Evolutionary conservation across 2,113 vertebrate species (phyloP), one percentile per base, ranked within the genome.

Genomic region (Daboia siamensis): DNA sequence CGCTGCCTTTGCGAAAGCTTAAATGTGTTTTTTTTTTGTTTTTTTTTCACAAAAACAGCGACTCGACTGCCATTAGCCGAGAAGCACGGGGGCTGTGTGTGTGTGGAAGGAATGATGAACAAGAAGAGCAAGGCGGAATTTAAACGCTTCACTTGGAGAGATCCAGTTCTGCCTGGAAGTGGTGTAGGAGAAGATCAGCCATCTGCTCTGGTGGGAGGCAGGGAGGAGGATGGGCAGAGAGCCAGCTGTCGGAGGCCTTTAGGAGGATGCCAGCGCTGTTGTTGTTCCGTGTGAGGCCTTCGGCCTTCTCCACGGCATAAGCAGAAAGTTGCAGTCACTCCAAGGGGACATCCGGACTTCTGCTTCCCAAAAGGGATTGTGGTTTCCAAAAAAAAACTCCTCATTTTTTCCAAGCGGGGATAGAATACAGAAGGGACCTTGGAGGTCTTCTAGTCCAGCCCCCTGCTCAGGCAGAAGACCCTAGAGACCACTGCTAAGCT

Each of bases 1-100:
- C 97, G 8, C 97, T 64, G 92, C 10, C 0, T 94, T 94, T 92
- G 57, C 44, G n/a, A 93, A 57, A 56, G 94, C 96, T 95, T 95
- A 95, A 96, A 90, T 96, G 97, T 97, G 52, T 97, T 96, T 97
- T 95, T 97, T 97, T 51, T 48, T 48, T 97, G 96, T 97, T 95
- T 97, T 97, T 51, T 48, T 48, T n/a, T 39, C 97, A 90, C 89
- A 26, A 96, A 96, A 96, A 93, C 93, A 61, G 92, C 94, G 91
- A 86, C 94, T 90, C 69, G 74, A 56, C 54, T 80, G 88, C 95
- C 92, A 91, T 97, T 96, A 96, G 94, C 93, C 4, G 59, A 1
- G 24, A 24, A 39, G 39, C 39, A 39, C 39, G 48, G 6, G 48
- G 0, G 48, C 2, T 39, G 39, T 39, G 39, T 39, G 39, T 39